phyloP scores from a whole-genome alignment of 2,888 invertebrate genomes.

The Pyralis farinalis region DNA sequence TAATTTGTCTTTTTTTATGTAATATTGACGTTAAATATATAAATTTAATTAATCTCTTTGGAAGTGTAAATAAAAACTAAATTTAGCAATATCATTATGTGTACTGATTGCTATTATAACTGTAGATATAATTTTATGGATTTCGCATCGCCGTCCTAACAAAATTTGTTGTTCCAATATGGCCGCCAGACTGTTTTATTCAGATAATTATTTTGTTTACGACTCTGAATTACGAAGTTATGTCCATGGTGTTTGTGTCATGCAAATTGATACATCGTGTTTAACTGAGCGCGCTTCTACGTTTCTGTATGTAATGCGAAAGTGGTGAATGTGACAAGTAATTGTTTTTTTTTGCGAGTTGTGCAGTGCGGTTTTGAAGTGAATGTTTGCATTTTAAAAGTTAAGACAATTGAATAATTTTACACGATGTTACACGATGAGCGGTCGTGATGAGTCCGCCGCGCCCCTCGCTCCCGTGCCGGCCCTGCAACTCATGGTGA shows the following conservation, averaged over 20 bases:
- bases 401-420: constrained; percentile 21
- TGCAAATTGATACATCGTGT: not conserved
- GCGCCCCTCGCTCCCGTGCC: constrained; percentile 39
- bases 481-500: constrained; percentile 72
- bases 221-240: constrained; percentile 16
- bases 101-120: constrained; percentile 14
- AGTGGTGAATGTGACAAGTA: constrained; percentile 1
- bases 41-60: too few relatives aligned
- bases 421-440: constrained; percentile 68
- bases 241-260: too few relatives aligned
- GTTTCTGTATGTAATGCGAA: constrained; percentile 1
- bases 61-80: too few relatives aligned
- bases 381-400: constrained; percentile 18
- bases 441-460: constrained; percentile 61
- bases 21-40: too few relatives aligned
- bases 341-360: constrained; percentile 20
- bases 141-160: constrained; percentile 11
- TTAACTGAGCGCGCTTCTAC: not conserved
- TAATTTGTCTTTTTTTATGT: too few relatives aligned
- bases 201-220: constrained; percentile 40
- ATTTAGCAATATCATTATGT: constrained; percentile 9
- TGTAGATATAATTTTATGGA: constrained; percentile 18
- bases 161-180: constrained; percentile 39
- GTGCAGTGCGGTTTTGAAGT: constrained; percentile 25
- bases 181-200: constrained; percentile 42